A percentile compares a stretch with the other conserved stretches of the same genome.
These are phyloP conservation scores for Acanthis flammea DNA, from an alignment of 2,797 vertebrate species.

Conservation along the genomic window DNA sequence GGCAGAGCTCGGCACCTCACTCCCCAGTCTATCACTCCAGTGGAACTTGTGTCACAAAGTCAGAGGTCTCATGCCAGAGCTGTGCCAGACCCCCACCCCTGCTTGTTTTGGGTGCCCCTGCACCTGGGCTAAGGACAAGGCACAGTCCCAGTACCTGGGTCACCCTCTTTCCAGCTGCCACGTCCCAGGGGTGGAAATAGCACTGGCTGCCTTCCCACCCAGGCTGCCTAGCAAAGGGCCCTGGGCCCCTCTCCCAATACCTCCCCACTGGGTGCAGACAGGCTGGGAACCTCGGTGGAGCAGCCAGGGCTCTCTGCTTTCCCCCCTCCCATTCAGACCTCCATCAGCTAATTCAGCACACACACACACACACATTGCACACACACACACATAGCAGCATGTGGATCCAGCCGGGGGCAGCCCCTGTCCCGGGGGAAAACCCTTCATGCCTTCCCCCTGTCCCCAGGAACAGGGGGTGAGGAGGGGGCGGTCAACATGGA, in stretches of 20 bases:
- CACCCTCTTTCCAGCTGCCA: background rate
- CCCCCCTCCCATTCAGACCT: background rate
- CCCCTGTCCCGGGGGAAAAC: background rate
- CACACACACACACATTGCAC: background rate
- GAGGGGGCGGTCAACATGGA: background rate
- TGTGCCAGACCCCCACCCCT: background rate
- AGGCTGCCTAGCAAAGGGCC: background rate
- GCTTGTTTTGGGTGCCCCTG: background rate
- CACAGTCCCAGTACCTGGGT: background rate
- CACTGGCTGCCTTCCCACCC: background rate
- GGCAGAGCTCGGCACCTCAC: accelerated
- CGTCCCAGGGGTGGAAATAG: background rate
- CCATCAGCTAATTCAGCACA: background rate
- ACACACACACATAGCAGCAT: constrained; percentile 66
- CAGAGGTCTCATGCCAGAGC: background rate
- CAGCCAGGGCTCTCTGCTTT: background rate
- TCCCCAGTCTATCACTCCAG: background rate
- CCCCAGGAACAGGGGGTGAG: background rate
- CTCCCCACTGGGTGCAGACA: background rate
- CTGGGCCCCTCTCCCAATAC: background rate
- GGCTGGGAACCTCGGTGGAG: accelerated
- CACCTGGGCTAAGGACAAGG: background rate
- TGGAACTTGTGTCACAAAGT: background rate
- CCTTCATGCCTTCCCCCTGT: background rate
- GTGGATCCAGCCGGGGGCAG: background rate